These are phyloP conservation scores for Eulacestoma nigropectus DNA, from an alignment of 2,113 vertebrate genomes.

Conservation along the genomic window DNA sequence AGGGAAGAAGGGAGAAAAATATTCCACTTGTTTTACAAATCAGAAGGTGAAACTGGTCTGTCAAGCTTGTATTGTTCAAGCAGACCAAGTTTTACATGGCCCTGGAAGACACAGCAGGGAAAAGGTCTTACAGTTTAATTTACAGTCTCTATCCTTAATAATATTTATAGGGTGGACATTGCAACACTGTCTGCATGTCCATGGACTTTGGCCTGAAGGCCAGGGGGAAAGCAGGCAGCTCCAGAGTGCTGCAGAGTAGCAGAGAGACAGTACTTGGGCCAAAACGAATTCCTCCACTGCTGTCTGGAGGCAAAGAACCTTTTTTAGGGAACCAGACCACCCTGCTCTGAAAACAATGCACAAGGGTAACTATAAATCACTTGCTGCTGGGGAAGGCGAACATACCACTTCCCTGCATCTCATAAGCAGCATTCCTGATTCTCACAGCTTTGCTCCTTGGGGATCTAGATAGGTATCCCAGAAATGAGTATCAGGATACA, in stretches of 20 bases:
- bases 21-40: neutral
- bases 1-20: neutral
- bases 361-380: neutral
- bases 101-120: neutral
- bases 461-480: neutral
- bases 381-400: neutral
- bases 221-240: neutral
- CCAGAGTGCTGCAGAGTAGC: neutral
- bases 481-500: neutral
- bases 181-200: neutral
- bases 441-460: neutral
- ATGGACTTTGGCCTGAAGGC: neutral
- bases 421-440: neutral
- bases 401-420: accelerated
- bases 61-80: neutral
- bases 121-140: neutral
- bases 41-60: neutral
- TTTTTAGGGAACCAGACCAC: neutral
- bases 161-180: neutral
- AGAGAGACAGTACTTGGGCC: neutral
- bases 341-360: neutral
- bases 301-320: neutral
- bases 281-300: neutral
- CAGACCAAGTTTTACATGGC: neutral
- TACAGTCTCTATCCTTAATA: neutral